Percentiles rank a stretch among this genome's conserved stretches.
phyloP scores from a whole-genome alignment of 2,113 vertebrate genomes.

The Eolophus roseicapilla region DNA sequence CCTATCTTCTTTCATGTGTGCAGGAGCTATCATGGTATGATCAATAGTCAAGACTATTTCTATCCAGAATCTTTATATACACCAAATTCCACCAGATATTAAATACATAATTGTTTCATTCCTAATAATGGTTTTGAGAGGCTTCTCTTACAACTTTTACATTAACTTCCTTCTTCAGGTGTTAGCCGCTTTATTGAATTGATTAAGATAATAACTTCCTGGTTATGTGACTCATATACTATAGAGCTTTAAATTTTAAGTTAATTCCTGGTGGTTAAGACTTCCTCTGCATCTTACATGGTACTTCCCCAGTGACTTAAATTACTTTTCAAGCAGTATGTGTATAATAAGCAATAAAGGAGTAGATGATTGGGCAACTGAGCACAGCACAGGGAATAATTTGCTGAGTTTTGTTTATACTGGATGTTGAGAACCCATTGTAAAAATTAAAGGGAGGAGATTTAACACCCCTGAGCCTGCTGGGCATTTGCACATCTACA shows the following conservation, averaged over 20 bases:
- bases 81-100: not conserved
- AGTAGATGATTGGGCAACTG: not conserved
- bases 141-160: not conserved
- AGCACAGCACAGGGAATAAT: conserved; percentile 21
- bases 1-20: not conserved
- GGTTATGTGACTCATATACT: not conserved
- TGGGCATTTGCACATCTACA: conserved; percentile 34
- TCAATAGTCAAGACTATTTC: not conserved
- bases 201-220: conserved; percentile 18
- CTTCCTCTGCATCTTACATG: not conserved
- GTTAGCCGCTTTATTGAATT: not conserved
- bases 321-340: not conserved
- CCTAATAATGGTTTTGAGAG: not conserved
- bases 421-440: not conserved
- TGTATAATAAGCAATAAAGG: not conserved
- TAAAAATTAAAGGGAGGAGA: conserved; percentile 29
- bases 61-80: not conserved
- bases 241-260: not conserved
- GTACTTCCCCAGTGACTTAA: not conserved
- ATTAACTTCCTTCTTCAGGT: not conserved
- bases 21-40: not conserved
- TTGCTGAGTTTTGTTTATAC: conserved; percentile 37
- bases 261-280: conserved; percentile 9
- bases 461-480: conserved; percentile 21
- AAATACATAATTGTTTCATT: not conserved